phyloP scores from a whole-genome alignment of 2,113 vertebrate species.

The Megaleporinus macrocephalus region DNA sequence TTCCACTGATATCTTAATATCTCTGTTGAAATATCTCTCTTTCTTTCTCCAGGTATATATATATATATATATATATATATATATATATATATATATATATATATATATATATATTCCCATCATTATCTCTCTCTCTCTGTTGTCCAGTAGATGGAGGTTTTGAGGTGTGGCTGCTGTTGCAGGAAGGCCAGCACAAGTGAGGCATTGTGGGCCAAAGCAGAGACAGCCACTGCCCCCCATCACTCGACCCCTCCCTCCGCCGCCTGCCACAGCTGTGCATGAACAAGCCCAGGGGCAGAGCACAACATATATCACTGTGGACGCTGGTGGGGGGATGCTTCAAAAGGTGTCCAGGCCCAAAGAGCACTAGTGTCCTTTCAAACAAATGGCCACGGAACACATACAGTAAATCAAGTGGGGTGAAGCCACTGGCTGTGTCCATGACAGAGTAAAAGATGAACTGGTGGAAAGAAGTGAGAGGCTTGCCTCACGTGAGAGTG shows the following conservation, averaged over 20 bases:
- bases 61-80: too few species aligned
- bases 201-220: conserved; percentile 69
- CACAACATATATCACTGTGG: conserved; percentile 63
- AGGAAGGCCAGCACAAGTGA: conserved; percentile 59
- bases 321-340: conserved; percentile 53
- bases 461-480: neutral
- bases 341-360: conserved; percentile 53
- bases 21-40: too few species aligned
- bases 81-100: too few species aligned
- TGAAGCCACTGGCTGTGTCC: conserved; percentile 26
- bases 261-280: conserved; percentile 65
- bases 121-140: conserved; percentile 7
- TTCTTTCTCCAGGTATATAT: too few species aligned
- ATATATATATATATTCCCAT: too few species aligned
- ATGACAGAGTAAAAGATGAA: too few species aligned
- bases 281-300: conserved; percentile 53
- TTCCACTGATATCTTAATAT: too few species aligned
- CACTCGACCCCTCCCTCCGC: conserved; percentile 13
- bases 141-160: conserved; percentile 34
- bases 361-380: conserved; percentile 57
- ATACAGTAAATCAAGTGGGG: conserved; percentile 45
- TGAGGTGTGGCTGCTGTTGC: conserved; percentile 46
- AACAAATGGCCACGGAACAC: conserved; percentile 30
- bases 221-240: conserved; percentile 57
- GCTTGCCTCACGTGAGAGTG: neutral